Conservation (phyloP, 1,140 invertebrate species). For the Aphis craccivora region DNA sequence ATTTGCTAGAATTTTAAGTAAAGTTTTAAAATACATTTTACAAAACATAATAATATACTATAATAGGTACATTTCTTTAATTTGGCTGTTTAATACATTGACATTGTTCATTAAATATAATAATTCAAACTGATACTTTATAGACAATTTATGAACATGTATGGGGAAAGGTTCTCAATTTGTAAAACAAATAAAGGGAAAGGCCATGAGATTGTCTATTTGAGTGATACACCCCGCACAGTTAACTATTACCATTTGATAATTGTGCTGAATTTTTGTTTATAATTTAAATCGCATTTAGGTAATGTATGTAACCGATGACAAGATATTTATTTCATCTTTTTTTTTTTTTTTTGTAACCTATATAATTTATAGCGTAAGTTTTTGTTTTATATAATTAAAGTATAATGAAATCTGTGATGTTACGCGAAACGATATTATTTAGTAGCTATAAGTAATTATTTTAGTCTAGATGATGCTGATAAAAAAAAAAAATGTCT, state of each 20-base stretch:
- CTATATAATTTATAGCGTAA: constrained; percentile 9
- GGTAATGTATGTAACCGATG: neutral
- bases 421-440: constrained; percentile 51
- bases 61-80: neutral
- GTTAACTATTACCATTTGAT: constrained; percentile 7
- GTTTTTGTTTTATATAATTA: constrained; percentile 51
- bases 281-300: constrained; percentile 22
- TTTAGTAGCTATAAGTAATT: constrained; percentile 49
- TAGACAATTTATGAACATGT: neutral
- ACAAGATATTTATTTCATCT: neutral
- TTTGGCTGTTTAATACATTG: neutral
- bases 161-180: neutral
- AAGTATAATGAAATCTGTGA: constrained; percentile 53
- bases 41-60: neutral
- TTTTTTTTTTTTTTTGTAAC: neutral
- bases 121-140: neutral
- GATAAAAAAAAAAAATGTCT: constrained; percentile 32
- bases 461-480: constrained; percentile 44
- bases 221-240: neutral
- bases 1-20: neutral
- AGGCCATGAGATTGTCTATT: neutral
- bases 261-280: neutral
- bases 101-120: neutral
- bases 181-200: neutral
- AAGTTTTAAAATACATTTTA: constrained; percentile 11